Percentiles rank a stretch among this genome's conserved stretches.
Evolutionary conservation across 35 echinoderm and acorn worm species (phyloP).

Genomic region (Heliocidaris erythrogramma): DNA sequence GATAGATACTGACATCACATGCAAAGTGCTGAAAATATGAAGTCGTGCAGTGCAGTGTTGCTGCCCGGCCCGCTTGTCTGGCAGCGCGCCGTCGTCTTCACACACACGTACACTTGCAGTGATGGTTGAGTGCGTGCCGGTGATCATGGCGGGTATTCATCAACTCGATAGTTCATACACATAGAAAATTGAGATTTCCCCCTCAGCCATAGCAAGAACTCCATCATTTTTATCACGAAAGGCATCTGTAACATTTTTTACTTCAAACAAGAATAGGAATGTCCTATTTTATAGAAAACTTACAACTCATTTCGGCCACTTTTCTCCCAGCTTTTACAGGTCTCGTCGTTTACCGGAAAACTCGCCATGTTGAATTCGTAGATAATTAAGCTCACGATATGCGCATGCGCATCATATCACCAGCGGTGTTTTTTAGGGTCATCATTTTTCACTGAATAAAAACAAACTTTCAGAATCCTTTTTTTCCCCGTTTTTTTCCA

Average conservation of each 20-base stretch:
- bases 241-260: background rate
- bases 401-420: no score
- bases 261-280: background rate
- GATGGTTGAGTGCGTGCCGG: background rate
- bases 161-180: background rate
- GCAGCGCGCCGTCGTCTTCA: no score
- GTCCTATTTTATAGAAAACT: slow-evolving; percentile 45
- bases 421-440: no score
- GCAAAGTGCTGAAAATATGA: no score
- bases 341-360: background rate
- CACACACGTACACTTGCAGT: background rate
- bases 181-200: slow-evolving; percentile 16
- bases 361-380: slow-evolving; percentile 60
- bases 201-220: background rate
- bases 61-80: no score
- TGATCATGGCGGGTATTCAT: slow-evolving; percentile 6
- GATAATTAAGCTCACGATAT: no score
- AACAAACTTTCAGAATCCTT: no score
- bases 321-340: slow-evolving; percentile 82
- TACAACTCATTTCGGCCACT: slow-evolving; percentile 84
- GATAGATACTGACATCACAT: no score
- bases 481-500: no score
- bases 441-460: no score
- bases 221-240: slow-evolving; percentile 42
- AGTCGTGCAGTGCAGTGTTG: no score